Evolutionary conservation across 2,888 invertebrate genomes (phyloP).

Genomic region (Amiota mariae): DNA sequence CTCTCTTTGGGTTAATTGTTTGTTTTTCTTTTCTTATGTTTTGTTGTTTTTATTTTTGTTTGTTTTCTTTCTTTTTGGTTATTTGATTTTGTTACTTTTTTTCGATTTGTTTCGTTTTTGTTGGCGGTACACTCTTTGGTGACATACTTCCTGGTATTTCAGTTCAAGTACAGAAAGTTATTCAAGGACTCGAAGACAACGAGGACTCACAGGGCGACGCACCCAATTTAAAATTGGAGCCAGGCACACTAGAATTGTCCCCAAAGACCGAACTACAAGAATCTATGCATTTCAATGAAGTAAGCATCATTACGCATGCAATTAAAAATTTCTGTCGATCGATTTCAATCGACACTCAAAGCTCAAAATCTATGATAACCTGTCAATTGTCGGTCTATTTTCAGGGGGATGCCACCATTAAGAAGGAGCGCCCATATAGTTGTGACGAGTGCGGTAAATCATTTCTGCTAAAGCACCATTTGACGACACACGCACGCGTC

Average conservation of each 20-base stretch:
- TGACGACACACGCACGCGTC: constrained; percentile 87
- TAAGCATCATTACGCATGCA: constrained; percentile 50
- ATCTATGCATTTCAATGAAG: constrained; percentile 70
- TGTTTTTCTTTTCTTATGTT: constrained; percentile 45
- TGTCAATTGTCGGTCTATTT: constrained; percentile 34
- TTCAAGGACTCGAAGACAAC: constrained; percentile 73
- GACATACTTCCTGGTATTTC: constrained; percentile 74
- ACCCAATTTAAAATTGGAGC: constrained; percentile 74
- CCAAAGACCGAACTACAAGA: constrained; percentile 74
- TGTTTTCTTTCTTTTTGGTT: constrained; percentile 47
- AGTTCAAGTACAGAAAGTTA: constrained; percentile 74
- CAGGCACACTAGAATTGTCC: constrained; percentile 73
- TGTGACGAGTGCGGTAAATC: constrained; percentile 89
- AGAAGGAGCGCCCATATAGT: constrained; percentile 85
- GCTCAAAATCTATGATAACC: too few relatives aligned
- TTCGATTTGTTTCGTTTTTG: constrained; percentile 49
- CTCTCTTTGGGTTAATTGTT: constrained; percentile 37
- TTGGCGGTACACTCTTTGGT: constrained; percentile 71
- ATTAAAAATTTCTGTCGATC: neutral
- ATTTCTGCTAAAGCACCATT: constrained; percentile 87
- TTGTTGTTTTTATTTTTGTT: constrained; percentile 50
- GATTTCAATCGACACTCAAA: neutral
- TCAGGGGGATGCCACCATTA: constrained; percentile 72
- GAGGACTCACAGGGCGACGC: constrained; percentile 74
- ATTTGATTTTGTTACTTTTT: constrained; percentile 52